These are phyloP conservation scores for Sebastes iracundus DNA, from an alignment of 2,797 vertebrate species.

Conservation along the genomic window DNA sequence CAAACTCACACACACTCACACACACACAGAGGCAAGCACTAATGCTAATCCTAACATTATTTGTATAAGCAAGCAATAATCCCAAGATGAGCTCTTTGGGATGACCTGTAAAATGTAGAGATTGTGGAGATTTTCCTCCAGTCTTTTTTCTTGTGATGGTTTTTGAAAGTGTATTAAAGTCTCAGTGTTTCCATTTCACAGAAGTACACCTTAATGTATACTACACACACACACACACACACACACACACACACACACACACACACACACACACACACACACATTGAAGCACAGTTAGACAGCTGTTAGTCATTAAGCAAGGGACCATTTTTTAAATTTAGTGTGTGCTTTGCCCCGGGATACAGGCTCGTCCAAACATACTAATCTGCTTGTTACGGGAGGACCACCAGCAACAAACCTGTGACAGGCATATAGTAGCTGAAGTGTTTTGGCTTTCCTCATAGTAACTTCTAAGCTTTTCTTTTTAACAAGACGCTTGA, in stretches of 20 bases:
- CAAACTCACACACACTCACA: not conserved
- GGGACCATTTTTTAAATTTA: not conserved
- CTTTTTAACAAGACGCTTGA: constrained; percentile 6
- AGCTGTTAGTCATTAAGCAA: not conserved
- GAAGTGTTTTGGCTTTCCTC: constrained; percentile 13
- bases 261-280: not conserved
- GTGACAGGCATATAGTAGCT: constrained; percentile 1
- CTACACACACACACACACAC: not conserved
- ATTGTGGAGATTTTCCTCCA: not conserved
- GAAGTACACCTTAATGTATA: not conserved
- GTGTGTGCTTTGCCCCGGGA: not conserved
- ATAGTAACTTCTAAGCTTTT: not conserved
- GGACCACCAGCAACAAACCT: constrained; percentile 9
- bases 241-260: not conserved
- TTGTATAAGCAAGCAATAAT: not conserved
- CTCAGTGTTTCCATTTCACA: not conserved
- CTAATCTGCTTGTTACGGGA: constrained; percentile 17
- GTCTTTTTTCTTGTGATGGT: not conserved
- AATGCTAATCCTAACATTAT: not conserved
- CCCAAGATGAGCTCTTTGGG: not conserved
- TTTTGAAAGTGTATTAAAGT: not conserved
- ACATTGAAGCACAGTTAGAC: not conserved
- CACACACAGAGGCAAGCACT: not conserved
- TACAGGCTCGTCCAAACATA: constrained; percentile 18
- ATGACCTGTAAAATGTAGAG: not conserved